These are phyloP conservation scores for Caerostris extrusa DNA, from an alignment of 1,140 invertebrate genomes.

Conservation along the genomic window DNA sequence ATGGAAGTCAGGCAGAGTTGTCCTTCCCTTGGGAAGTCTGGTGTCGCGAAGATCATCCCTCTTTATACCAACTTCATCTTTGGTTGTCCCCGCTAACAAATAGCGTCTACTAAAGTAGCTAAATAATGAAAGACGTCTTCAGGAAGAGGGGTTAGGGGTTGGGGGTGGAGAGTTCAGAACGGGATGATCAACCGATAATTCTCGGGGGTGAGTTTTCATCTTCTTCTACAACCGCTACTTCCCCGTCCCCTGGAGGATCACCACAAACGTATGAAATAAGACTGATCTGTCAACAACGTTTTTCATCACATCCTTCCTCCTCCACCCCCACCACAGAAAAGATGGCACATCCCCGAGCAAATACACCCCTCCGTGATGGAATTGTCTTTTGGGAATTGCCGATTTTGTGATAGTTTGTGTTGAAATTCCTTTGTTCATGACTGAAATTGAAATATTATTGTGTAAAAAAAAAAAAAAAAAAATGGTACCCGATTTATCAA, in stretches of 20 bases:
- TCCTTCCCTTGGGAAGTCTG: background rate
- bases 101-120: slow-evolving; percentile 22
- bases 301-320: slow-evolving; percentile 17
- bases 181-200: slow-evolving; percentile 42
- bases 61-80: slow-evolving; percentile 32
- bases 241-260: background rate
- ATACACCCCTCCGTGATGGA: slow-evolving; percentile 16
- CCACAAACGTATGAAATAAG: slow-evolving; percentile 15
- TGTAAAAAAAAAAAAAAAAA: background rate
- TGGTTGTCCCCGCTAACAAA: background rate
- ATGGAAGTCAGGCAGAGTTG: background rate
- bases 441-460: slow-evolving; percentile 33
- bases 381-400: background rate
- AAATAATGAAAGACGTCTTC: slow-evolving; percentile 34
- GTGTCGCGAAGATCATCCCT: background rate
- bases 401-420: background rate
- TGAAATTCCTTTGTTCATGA: slow-evolving; percentile 16
- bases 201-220: slow-evolving; percentile 4
- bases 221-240: background rate
- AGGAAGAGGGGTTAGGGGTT: background rate
- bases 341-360: background rate
- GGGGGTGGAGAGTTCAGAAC: background rate
- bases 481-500: background rate
- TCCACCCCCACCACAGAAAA: background rate
- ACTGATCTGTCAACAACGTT: slow-evolving; percentile 43